Conservation (phyloP, 2,797 vertebrate species). For the Phoxinus dragarum region DNA sequence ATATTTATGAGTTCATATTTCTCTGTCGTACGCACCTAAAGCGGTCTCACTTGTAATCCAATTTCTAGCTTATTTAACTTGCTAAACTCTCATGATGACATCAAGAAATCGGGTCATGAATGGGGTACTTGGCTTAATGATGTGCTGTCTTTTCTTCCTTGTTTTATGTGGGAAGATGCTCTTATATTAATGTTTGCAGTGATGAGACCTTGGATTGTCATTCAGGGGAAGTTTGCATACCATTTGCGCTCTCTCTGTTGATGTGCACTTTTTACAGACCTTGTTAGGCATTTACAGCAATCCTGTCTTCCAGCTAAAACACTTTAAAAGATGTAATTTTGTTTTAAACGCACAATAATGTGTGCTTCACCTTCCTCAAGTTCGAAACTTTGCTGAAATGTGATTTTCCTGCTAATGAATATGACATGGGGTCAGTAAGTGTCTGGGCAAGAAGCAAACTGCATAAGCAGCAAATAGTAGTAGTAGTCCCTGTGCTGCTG, state of each 20-base stretch:
- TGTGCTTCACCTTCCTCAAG: slow-evolving; percentile 15
- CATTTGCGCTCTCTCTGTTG: slow-evolving; percentile 5
- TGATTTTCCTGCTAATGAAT: slow-evolving; percentile 39
- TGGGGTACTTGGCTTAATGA: slow-evolving; percentile 8
- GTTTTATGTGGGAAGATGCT: slow-evolving; percentile 22
- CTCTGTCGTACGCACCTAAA: background rate
- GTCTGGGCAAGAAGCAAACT: slow-evolving; percentile 18
- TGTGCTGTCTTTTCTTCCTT: background rate
- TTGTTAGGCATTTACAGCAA: slow-evolving; percentile 42
- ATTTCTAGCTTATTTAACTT: slow-evolving; percentile 48
- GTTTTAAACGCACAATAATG: slow-evolving; percentile 38
- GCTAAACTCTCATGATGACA: slow-evolving; percentile 24
- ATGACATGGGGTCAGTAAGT: slow-evolving; percentile 24
- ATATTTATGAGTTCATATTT: slow-evolving; percentile 40
- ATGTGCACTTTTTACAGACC: slow-evolving; percentile 24
- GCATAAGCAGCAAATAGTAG: slow-evolving; percentile 31
- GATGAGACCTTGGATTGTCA: slow-evolving; percentile 48
- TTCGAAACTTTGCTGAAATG: slow-evolving; percentile 25
- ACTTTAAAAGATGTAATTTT: slow-evolving; percentile 46
- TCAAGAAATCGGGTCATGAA: slow-evolving; percentile 32
- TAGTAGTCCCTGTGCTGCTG: slow-evolving; percentile 3
- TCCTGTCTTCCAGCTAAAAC: slow-evolving; percentile 38
- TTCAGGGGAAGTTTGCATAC: slow-evolving; percentile 27
- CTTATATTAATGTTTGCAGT: slow-evolving; percentile 37
- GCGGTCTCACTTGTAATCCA: slow-evolving; percentile 28